Evolutionary conservation across 2,888 invertebrate species (phyloP), one percentile per base, ranked within the genome.

Genomic region (Boloria selene): DNA sequence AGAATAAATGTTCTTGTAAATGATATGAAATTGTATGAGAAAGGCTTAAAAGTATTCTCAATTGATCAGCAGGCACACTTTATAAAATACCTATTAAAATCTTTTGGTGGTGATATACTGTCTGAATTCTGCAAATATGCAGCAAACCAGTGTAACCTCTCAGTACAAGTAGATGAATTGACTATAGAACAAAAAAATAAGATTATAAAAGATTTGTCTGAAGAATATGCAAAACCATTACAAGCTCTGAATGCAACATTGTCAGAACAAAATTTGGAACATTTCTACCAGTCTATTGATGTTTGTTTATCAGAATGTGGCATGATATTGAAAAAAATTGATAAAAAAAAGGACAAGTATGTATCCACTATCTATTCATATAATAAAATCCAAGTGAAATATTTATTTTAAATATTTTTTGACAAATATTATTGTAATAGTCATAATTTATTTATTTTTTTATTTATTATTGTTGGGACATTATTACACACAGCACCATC

Each of bases 301-400:
- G 84, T 93, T 0, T 95, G 95, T 55, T 88, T 98, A 73, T 88
- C 94, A 17, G 90, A 93, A 59, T 96, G 96, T 81, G 95, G 95
- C 68, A 95, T 97, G 94, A 95, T 96, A 73, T 86, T 97, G 70
- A 97, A 96, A 78, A 98, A 98, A 85, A 93, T 95, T 70, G 98
- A 98, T 81, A 98, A 98, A 84, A 98, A 97, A 82, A 97, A 97
- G 80, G 95, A 96, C 81, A 94, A 90, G 93, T 93, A 77, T 77
- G 85, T 85, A 67, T 16, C 17, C 26, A 53, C 22, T 38, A 3
- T 52, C 3, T 51, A 50, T 49, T 7, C 10, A 38, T 38, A 31
- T n/a, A n/a, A n/a, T n/a, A n/a, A n/a, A 22, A 3, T 22, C 22
- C 22, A 22, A 22, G 3, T 22, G 22, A 2, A 22, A 22, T 22